Base-by-base conservation (phyloP, 1,140 invertebrate species). In the Leucophenga varia region DNA sequence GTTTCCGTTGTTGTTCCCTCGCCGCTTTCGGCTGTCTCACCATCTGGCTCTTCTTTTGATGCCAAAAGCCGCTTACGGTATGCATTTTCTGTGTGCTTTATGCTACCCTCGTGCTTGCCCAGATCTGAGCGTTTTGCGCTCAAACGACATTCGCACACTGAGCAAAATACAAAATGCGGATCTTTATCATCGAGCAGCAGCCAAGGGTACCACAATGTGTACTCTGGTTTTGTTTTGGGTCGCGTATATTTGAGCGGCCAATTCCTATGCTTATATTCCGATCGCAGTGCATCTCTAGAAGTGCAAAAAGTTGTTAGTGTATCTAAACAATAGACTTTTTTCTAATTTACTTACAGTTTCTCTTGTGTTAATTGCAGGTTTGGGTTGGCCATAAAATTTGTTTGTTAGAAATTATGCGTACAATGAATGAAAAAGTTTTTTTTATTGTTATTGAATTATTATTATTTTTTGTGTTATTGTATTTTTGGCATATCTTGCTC, bases 141-240 rank as follows among this genome's bases (percentile, higher is more conserved):
- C 2, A 68, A 47, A 0, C 64, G 41, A 16, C 64, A 68, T 34
- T 68, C 64, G 21, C 64, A 68, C 4, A 68, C 37, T 6, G 61
- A 57, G 30, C 64, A 68, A 31, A 68, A 68, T 10, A 69, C 64
- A 36, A 68, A 68, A 40, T 68, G 64, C 12, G 64, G 64, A 64
- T 68, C 64, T 2, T 57, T 68, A 34, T 68, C 64, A 32, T 68
- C 64, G 1, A 61, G 49, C 36, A 68, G 45, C 3, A 68, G 44
- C 64, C 64, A 68, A 9, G 64, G 64, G 43, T 68, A 68, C 45
- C 64, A 34, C 1, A 47, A 52, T 36, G 58, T 64, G 31, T 68
- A 68, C 28, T 68, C 64, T 12, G 64, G 64, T 40, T 68, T 68
- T 34, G 64, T 68, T 49, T 68, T 68, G 7, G 64, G 64, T 2